Percentiles rank a stretch among this genome's conserved stretches.
phyloP scores from a whole-genome alignment of 1,140 invertebrate genomes.

The Cecropterus lyciades region DNA sequence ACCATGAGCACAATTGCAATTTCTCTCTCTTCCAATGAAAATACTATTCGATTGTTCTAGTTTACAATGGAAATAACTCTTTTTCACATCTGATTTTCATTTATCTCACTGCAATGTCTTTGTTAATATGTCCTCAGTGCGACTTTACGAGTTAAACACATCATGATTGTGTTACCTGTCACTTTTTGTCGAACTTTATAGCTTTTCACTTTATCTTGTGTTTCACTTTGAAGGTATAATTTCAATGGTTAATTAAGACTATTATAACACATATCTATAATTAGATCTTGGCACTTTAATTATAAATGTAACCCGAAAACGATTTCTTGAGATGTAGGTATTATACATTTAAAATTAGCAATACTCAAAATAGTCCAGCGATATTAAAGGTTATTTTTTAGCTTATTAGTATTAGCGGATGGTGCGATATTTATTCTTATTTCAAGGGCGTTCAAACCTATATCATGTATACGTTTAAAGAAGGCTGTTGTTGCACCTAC shows the following conservation, averaged over 20 bases:
- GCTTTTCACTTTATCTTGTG: too few species aligned
- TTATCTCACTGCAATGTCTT: slow-evolving; percentile 8
- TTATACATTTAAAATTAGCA: too few species aligned
- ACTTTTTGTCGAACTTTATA: background rate
- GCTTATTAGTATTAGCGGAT: too few species aligned
- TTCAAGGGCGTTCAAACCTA: background rate
- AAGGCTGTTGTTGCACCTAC: slow-evolving; percentile 5
- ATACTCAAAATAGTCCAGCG: too few species aligned
- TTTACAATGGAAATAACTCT: slow-evolving; percentile 44
- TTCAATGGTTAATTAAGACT: too few species aligned
- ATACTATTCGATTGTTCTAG: slow-evolving; percentile 46
- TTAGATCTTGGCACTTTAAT: too few species aligned
- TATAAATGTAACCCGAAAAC: too few species aligned
- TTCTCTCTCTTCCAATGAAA: slow-evolving; percentile 44
- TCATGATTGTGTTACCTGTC: background rate
- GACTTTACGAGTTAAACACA: background rate
- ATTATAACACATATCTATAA: too few species aligned
- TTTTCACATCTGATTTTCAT: slow-evolving; percentile 21
- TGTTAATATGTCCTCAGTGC: slow-evolving; percentile 10
- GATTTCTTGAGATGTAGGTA: too few species aligned
- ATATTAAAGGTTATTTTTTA: too few species aligned
- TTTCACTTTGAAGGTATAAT: too few species aligned
- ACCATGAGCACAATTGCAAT: slow-evolving; percentile 40
- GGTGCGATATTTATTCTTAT: too few species aligned
- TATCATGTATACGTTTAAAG: background rate